Base-by-base conservation (phyloP, 2,113 vertebrate species). In the Actenoides lindsayi region DNA sequence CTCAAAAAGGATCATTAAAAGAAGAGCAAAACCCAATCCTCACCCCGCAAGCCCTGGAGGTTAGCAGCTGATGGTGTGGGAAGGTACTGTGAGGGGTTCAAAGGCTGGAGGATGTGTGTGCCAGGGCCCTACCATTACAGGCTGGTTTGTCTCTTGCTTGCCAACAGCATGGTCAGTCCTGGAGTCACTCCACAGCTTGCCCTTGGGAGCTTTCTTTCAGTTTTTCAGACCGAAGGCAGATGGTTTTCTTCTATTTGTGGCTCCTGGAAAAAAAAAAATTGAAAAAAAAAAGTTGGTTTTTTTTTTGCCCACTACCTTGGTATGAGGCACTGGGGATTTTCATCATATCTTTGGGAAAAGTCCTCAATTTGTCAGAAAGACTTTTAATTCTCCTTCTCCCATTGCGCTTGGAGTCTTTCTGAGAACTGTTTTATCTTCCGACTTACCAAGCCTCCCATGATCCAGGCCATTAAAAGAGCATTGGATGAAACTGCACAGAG, bases 31-130 rank as follows among this genome's bases (percentile, higher is more conserved):
- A 21, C 20, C 6, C 69, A 57, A 3, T 65, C 39, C 39, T 76
- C 10, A 5, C 20, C 42, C 51, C 0, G 0, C 37, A 59, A 75
- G 31, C 5, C 30, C 8, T n/a, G 0, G 0, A 42, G 16, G 20
- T 75, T 44, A 30, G 39, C 20, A 77, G 15, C 51, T 59, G 21
- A 67, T 59, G 20, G 5, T 53, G 27, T 28, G 42, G 31, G 24
- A 33, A 67, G 33, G 12, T 42, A 48, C 44, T 6, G 33, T 13
- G 42, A 6, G 39, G 39, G 18, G 27, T 54, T 79, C 80, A 57
- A 20, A 37, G 33, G n/a, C 86, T 1, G 5, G 51, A 83, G 23
- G 41, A 17, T 11, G 14, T 19, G 46, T 46, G 69, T 33, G 28
- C 20, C 1, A 1, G 33, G 50, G 50, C 41, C 5, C 0, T 12